A percentile compares a stretch with the other conserved stretches of the same genome.
phyloP scores from a whole-genome alignment of 2,888 invertebrate species.

The Leptopilina drosophilae region DNA sequence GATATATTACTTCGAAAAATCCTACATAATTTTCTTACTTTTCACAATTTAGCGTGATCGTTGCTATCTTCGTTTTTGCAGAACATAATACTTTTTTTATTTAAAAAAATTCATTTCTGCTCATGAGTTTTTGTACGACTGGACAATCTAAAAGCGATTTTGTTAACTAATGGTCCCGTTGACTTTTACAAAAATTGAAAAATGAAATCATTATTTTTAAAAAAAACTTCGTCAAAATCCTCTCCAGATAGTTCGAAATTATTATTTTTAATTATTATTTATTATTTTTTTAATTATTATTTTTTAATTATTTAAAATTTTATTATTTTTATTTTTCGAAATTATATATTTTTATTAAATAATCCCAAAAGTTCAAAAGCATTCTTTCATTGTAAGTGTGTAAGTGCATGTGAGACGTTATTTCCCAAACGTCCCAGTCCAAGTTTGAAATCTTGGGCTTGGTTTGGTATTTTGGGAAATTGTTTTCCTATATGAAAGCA shows the following conservation, averaged over 20 bases:
- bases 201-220: slow-evolving; percentile 42
- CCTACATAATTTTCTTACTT: slow-evolving; percentile 44
- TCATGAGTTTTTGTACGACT: slow-evolving; percentile 42
- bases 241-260: slow-evolving; percentile 43
- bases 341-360: too few species aligned
- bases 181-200: too few species aligned
- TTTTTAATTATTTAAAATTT: too few species aligned
- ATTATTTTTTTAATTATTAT: slow-evolving; percentile 45
- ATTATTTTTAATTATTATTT: slow-evolving; percentile 44
- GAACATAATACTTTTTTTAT: slow-evolving; percentile 46
- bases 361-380: slow-evolving; percentile 42
- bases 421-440: too few species aligned
- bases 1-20: slow-evolving; percentile 45
- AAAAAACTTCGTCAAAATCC: slow-evolving; percentile 45
- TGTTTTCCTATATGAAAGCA: too few species aligned
- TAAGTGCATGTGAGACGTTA: too few species aligned
- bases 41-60: slow-evolving; percentile 46
- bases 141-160: slow-evolving; percentile 41
- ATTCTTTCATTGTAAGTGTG: too few species aligned
- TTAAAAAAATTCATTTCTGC: slow-evolving; percentile 43
- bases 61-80: slow-evolving; percentile 44
- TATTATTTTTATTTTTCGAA: too few species aligned
- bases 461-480: too few species aligned
- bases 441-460: too few species aligned
- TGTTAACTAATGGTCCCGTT: slow-evolving; percentile 43